Conservation (phyloP, 1,140 invertebrate genomes). For the Lasioglossum albipes region DNA sequence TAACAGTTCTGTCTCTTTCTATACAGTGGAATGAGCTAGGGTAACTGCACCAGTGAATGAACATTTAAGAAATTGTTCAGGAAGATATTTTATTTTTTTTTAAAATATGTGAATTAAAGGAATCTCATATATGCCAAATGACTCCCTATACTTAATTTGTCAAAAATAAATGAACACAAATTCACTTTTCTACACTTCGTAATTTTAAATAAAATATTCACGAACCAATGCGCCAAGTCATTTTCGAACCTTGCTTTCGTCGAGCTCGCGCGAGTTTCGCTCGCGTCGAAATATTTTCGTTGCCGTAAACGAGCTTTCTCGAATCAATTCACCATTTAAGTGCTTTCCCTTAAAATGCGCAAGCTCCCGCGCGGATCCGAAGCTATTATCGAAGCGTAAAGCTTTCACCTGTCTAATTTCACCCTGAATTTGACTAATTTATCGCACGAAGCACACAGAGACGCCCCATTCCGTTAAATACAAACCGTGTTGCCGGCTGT, state of each 20-base stretch:
- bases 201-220: constrained; percentile 15
- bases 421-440: neutral
- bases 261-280: neutral
- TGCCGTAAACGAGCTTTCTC: neutral
- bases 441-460: no score
- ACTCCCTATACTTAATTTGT: no score
- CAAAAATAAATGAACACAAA: no score
- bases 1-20: no score
- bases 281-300: neutral
- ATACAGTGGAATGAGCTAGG: no score
- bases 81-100: no score
- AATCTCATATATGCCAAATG: no score
- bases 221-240: neutral
- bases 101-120: no score
- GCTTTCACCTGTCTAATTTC: neutral
- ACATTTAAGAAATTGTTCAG: no score
- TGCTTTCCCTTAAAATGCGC: neutral
- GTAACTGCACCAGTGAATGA: no score
- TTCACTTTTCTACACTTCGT: no score
- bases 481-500: no score
- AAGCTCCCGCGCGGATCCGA: neutral
- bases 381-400: neutral
- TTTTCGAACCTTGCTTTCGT: neutral
- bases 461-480: neutral
- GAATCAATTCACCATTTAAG: neutral